Evolutionary conservation across 30 jellyfish, hydroid and myxozoan genomes (phyloP), one percentile per base, ranked within the genome.

Genomic region (Phacellophora camtschatica): DNA sequence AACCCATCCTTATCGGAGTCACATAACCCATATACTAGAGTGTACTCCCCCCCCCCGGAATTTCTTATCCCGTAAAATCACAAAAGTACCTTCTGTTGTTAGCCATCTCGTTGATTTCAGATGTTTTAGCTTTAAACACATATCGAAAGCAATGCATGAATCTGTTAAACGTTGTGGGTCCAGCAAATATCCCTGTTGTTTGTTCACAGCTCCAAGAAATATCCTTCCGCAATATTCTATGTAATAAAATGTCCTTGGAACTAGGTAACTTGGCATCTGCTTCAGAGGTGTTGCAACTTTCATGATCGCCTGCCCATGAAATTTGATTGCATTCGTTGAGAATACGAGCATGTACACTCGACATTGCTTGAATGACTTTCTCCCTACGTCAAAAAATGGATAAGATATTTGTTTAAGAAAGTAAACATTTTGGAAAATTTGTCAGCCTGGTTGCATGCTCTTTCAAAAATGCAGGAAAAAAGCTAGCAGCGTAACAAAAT

Each of bases 111-210:
- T 20, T 68, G 55, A 71, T 49, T 32, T 82, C 83, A 15, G 64
- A 71, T 1, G 81, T 35, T 41, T 82, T 82, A 4, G 83, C 79
- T 23, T 68, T 82, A 77, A 82, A 82, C 19, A 82, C 86, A 57
- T 71, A 71, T 33, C 67, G 58, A 33, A 82, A 82, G 46, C 94
- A 82, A 35, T 82, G 94, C 86, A 82, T 68, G 51, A 82, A 82
- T 53, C 94, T 51, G 11, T 54, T 66, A 46, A 68, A 82, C 22
- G 86, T 68, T 32, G 94, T 82, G 39, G 94, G 94, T 69, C 94
- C 94, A 36, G 69, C 74, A 66, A 71, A 68, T 42, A 69, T 28
- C 19, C 94, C 94, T 28, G 54, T 43, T 25, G 65, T 64, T 15
- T 62, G 86, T 27, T 74, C 67, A 22, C 74, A 74, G 2, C 25